Evolutionary conservation across 2,888 invertebrate species (phyloP).

Genomic region (Cryptosula pallasiana): DNA sequence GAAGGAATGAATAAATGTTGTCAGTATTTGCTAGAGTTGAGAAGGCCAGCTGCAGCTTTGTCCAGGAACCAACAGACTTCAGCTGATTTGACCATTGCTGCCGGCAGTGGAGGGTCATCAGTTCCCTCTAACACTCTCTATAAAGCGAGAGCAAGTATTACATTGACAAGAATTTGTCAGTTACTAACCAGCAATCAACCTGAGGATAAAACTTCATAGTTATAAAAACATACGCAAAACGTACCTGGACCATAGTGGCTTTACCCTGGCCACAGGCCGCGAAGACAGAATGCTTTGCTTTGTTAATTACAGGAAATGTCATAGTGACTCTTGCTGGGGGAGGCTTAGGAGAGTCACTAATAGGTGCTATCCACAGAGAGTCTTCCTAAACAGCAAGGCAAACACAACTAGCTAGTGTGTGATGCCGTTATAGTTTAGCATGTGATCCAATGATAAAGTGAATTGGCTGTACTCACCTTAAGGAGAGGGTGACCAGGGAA

Average conservation of each 20-base stretch:
- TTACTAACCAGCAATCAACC: not conserved
- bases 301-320: constrained; percentile 83
- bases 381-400: constrained; percentile 42
- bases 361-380: constrained; percentile 67
- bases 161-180: too few relatives aligned
- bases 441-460: not conserved
- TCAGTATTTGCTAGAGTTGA: constrained; percentile 27
- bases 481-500: constrained; percentile 69
- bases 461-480: constrained; percentile 35
- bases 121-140: constrained; percentile 73
- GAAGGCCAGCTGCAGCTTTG: constrained; percentile 47
- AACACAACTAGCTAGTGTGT: too few relatives aligned
- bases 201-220: not conserved
- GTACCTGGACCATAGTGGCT: constrained; percentile 59
- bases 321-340: constrained; percentile 85
- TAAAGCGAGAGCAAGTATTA: too few relatives aligned
- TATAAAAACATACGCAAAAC: not conserved
- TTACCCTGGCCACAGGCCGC: constrained; percentile 78
- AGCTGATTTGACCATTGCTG: constrained; percentile 67
- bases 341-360: constrained; percentile 92
- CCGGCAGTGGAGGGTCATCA: constrained; percentile 66
- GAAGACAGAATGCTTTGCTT: constrained; percentile 76
- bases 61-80: constrained; percentile 62
- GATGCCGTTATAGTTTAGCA: too few relatives aligned
- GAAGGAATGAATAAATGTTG: not conserved